Base-by-base conservation (phyloP, 1,140 invertebrate genomes). In the Drosophila trapezifrons region DNA sequence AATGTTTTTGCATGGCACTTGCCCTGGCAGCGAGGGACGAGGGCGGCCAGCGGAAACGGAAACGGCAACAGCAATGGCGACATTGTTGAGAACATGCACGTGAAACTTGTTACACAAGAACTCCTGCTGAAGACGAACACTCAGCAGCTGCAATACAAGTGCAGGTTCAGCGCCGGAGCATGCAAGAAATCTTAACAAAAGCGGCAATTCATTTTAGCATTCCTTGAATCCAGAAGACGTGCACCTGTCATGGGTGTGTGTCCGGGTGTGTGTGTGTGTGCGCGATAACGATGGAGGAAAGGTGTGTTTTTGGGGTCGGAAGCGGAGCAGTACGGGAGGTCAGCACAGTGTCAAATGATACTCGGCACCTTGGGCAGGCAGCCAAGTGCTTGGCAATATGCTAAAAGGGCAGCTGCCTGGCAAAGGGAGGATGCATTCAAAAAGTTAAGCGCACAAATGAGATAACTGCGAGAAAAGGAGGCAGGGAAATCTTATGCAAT, bases 171-270 rank as follows among this genome's bases (percentile, higher is more conserved):
- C 32, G 35, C 63, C 51, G 52, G 59, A 67, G 80, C 80, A 72
- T 86, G 75, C 78, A 79, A 76, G 83, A 87, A 86, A 86, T 86
- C 83, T 87, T 82, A 76, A 77, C 83, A 86, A 86, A 86, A 87
- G 83, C 83, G 83, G 83, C 83, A 86, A 86, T 86, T 86, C 83
- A 86, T 86, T 86, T 86, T 73, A 87, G 72, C 76, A 86, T 86
- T 86, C 80, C 65, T 79, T 52, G 83, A 72, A 87, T 83, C 79
- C 74, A 58, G 58, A 63, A 72, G 79, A 86, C 83, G 83, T 87
- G 79, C 83, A 87, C 83, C 81, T 87, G 76, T 79, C 76, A 87
- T 54, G 64, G 73, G 67, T 57, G 51, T 35, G 38, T 67, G 66
- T 73, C 54, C n/a, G n/a, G 62, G 76, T 35, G 43, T 17, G 10